These are phyloP conservation scores for Lepidochrysops patricia DNA, from an alignment of 2,888 invertebrate species.

Conservation along the genomic window DNA sequence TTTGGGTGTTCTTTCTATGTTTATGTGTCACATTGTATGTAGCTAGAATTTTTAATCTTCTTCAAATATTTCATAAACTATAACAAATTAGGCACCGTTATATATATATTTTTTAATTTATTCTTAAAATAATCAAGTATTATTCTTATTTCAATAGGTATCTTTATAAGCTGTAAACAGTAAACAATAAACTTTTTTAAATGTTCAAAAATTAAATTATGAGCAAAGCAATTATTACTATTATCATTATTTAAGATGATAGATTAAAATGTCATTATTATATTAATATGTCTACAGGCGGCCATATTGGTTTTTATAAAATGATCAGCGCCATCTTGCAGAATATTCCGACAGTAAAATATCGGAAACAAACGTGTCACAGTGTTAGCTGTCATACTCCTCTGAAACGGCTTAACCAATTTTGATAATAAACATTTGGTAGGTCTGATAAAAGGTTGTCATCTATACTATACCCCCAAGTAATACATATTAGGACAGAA, in stretches of 20 bases:
- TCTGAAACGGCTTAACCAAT: not conserved
- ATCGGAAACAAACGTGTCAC: not conserved
- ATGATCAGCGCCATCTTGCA: constrained; percentile 37
- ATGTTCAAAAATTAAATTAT: too few relatives aligned
- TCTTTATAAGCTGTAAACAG: not conserved
- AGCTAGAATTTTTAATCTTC: not conserved
- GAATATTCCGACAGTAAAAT: not conserved
- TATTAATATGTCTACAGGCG: constrained; percentile 22
- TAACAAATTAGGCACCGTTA: not conserved
- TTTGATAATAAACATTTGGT: too few relatives aligned
- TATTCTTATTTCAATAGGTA: not conserved
- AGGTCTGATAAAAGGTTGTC: too few relatives aligned
- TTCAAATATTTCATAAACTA: not conserved
- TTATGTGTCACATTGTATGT: not conserved
- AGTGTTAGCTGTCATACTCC: not conserved
- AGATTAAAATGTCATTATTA: not conserved
- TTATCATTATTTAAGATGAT: not conserved
- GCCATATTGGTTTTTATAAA: constrained; percentile 50
- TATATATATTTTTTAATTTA: not conserved
- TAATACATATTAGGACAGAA: too few relatives aligned
- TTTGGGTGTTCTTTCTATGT: not conserved
- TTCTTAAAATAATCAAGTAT: not conserved
- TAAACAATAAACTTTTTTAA: not conserved
- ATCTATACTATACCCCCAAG: too few relatives aligned
- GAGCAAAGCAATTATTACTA: not conserved